Percentiles rank a stretch among this genome's conserved stretches.
Conservation (phyloP, 2,888 invertebrate species). For the Pogonocherus hispidulus region DNA sequence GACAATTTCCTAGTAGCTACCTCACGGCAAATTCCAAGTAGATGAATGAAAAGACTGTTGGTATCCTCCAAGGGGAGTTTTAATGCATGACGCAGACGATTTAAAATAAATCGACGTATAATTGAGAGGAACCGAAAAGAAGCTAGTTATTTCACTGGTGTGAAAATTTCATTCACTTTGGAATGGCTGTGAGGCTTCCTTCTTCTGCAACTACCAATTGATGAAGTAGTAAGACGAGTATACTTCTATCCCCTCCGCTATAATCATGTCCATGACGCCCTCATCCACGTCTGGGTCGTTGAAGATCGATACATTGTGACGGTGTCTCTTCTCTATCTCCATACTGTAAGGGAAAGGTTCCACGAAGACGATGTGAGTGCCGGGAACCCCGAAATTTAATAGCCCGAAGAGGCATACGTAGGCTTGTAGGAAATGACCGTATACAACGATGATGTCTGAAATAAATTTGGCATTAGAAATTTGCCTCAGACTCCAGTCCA, state of each 20-base stretch:
- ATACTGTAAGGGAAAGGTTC: slow-evolving; percentile 68
- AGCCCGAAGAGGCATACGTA: slow-evolving; percentile 78
- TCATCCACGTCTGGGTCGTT: slow-evolving; percentile 71
- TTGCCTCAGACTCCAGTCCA: no score
- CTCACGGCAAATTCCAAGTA: no score
- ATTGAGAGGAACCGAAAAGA: no score
- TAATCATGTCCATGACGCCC: slow-evolving; percentile 68
- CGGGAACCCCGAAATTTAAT: slow-evolving; percentile 72
- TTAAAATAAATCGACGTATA: no score
- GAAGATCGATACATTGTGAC: slow-evolving; percentile 58
- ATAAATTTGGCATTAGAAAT: no score
- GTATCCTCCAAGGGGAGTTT: no score
- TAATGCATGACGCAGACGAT: no score
- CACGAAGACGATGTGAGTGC: slow-evolving; percentile 74
- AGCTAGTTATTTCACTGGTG: no score
- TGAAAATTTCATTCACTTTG: no score
- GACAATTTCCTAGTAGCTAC: no score
- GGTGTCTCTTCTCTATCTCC: slow-evolving; percentile 50
- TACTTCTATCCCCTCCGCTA: slow-evolving; percentile 66
- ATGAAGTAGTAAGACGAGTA: slow-evolving; percentile 72
- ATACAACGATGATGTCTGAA: slow-evolving; percentile 71
- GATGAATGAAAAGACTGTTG: no score
- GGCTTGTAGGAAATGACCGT: slow-evolving; percentile 77
- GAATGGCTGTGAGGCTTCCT: no score
- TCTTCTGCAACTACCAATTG: slow-evolving; percentile 70